Evolutionary conservation across 2,113 vertebrate species (phyloP).

Genomic region (Dascyllus trimaculatus): DNA sequence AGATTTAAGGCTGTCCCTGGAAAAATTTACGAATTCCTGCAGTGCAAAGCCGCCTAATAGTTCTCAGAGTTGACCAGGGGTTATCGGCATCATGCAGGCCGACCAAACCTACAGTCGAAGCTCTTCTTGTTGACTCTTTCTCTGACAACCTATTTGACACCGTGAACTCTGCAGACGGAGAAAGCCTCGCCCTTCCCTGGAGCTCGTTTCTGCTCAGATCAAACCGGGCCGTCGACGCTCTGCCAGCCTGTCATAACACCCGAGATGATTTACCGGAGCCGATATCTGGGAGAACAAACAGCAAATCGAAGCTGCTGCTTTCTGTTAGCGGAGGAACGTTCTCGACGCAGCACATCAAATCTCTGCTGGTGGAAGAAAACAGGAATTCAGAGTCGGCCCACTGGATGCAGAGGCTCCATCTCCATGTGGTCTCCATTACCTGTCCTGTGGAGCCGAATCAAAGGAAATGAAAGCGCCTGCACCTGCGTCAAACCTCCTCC

Average conservation of each 20-base stretch:
- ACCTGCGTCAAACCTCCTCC: slow-evolving; percentile 16
- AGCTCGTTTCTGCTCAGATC: not conserved
- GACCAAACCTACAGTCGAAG: not conserved
- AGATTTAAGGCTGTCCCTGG: too few relatives aligned
- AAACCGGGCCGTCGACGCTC: not conserved
- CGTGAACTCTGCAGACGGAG: not conserved
- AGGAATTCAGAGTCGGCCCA: too few relatives aligned
- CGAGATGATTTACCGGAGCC: slow-evolving; percentile 8
- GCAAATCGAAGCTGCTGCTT: slow-evolving; percentile 16
- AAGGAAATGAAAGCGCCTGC: slow-evolving; percentile 40
- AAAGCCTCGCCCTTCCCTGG: slow-evolving; percentile 16
- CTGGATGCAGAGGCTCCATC: not conserved
- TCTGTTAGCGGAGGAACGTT: not conserved
- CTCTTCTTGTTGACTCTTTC: not conserved
- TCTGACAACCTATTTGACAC: not conserved
- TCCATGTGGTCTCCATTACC: slow-evolving; percentile 76
- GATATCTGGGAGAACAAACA: slow-evolving; percentile 29
- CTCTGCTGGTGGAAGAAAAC: slow-evolving; percentile 12
- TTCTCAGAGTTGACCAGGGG: not conserved
- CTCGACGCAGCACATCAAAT: slow-evolving; percentile 24
- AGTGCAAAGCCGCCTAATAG: too few relatives aligned
- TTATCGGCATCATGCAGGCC: not conserved
- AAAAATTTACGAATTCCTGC: too few relatives aligned
- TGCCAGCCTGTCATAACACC: slow-evolving; percentile 37
- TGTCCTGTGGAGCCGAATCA: slow-evolving; percentile 67